These are phyloP conservation scores for Trichonephila inaurata DNA, from an alignment of 1,140 invertebrate genomes.

Conservation along the genomic window DNA sequence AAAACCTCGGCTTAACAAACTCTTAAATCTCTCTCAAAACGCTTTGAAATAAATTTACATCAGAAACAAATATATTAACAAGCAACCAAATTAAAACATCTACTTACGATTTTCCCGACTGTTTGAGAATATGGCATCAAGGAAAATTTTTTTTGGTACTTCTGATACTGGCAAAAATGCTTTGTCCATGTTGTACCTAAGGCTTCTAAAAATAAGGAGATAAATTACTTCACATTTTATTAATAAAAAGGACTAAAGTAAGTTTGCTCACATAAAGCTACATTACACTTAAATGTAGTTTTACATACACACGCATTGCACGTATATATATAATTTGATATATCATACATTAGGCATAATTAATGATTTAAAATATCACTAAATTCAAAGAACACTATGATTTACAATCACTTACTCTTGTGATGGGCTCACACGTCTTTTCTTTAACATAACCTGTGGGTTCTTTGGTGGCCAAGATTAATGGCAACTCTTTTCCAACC, in stretches of 20 bases:
- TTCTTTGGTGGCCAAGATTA: no score
- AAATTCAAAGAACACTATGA: no score
- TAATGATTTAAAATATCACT: no score
- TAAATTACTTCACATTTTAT: not conserved
- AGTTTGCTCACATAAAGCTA: not conserved
- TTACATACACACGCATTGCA: no score
- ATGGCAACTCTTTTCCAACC: no score
- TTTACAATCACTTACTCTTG: no score
- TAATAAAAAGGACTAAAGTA: not conserved
- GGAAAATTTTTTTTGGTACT: conserved; percentile 92
- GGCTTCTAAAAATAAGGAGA: conserved; percentile 86
- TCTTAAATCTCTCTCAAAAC: no score
- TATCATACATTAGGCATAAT: no score
- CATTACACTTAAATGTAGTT: not conserved
- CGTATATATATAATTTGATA: no score
- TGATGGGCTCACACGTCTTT: no score
- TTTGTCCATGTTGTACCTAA: conserved; percentile 98
- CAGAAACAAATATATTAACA: not conserved
- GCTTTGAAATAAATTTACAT: not conserved
- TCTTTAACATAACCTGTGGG: no score
- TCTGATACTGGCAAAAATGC: conserved; percentile 97
- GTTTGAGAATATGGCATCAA: conserved; percentile 98
- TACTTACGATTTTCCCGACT: conserved; percentile 92
- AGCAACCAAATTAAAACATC: not conserved
- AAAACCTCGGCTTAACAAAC: no score